Evolutionary conservation across 2,113 vertebrate species (phyloP), one percentile per base, ranked within the genome.

Genomic region (Gulo gulo): DNA sequence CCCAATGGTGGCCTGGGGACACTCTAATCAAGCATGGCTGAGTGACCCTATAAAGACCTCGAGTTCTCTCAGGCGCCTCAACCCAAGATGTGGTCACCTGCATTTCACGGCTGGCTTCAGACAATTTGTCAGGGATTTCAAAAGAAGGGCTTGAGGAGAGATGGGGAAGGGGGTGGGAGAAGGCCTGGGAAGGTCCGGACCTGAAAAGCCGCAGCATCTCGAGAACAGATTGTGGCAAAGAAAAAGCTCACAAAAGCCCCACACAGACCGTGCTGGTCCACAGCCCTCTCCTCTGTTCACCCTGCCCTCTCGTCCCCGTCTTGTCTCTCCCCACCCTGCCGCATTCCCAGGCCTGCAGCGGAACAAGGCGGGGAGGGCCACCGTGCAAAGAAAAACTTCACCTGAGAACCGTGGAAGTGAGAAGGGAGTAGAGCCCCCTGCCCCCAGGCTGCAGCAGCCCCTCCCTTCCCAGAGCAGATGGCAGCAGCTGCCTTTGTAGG

Each of bases 371-470:
- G 12, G 2, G n/a, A 92, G 47, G 36, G 87, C 52, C 84, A 31
- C 24, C 50, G 71, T 36, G 94, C 93, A 95, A 91, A 96, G 16
- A 97, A 91, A 85, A 88, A 21, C 13, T 67, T 65, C 76, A 42
- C 24, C 3, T 6, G 6, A 10, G 39, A 96, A 86, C 13, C 86
- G 50, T 2, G 76, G 86, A 24, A 82, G 61, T 88, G 80, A 76
- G 59, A 69, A 94, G 95, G 90, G 55, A 86, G 87, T 14, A 12
- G n/a, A 42, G 73, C 21, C 2, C 7, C 2, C 42, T 55, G 73
- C 2, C 5, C 3, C 39, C 69, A 0, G 61, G 95, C 94, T 84
- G 89, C 55, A 96, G 95, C 76, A 85, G 0, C 0, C 88, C 92
- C 74, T 83, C 81, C 39, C 97, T 26, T 78, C 24, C 0, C 9